Conservation (phyloP, 1,140 invertebrate species). For the Drosophila malerkotliana region DNA sequence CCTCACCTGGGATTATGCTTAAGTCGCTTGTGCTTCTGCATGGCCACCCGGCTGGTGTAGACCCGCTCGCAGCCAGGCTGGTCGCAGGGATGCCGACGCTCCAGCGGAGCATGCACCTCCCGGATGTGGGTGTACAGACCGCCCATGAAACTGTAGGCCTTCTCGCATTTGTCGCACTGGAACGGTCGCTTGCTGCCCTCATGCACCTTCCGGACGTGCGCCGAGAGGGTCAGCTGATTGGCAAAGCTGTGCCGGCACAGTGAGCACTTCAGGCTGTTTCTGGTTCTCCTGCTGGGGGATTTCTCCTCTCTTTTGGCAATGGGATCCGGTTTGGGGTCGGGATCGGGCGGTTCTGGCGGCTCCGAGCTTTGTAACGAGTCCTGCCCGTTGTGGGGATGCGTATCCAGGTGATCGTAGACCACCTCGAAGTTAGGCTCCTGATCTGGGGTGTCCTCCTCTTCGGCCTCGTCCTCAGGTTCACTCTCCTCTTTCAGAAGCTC, state of each 20-base stretch:
- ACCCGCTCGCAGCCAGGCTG: constrained; percentile 62
- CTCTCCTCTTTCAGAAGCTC: constrained; percentile 12
- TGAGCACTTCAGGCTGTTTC: constrained; percentile 65
- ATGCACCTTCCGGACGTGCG: constrained; percentile 74
- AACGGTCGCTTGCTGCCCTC: constrained; percentile 73
- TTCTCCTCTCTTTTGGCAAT: constrained; percentile 9
- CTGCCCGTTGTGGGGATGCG: not conserved
- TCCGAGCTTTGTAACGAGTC: constrained; percentile 14
- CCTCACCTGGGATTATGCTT: constrained; percentile 49
- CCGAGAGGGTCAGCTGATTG: constrained; percentile 64
- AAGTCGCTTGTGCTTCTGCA: constrained; percentile 73
- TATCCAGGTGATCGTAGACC: constrained; percentile 37
- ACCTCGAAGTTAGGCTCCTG: constrained; percentile 47
- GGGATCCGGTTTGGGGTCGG: constrained; percentile 48
- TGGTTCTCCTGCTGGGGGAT: constrained; percentile 21
- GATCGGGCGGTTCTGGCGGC: constrained; percentile 12
- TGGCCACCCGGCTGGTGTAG: constrained; percentile 71
- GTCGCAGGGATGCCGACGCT: constrained; percentile 63
- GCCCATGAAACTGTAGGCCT: constrained; percentile 76
- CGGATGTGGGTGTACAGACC: constrained; percentile 78
- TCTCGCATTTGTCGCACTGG: constrained; percentile 75
- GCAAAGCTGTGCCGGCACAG: constrained; percentile 69
- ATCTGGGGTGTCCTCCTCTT: not conserved
- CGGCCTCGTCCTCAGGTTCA: not conserved
- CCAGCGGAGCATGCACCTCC: constrained; percentile 61